Conservation (phyloP, 2,113 vertebrate genomes). For the Balaenoptera acutorostrata region DNA sequence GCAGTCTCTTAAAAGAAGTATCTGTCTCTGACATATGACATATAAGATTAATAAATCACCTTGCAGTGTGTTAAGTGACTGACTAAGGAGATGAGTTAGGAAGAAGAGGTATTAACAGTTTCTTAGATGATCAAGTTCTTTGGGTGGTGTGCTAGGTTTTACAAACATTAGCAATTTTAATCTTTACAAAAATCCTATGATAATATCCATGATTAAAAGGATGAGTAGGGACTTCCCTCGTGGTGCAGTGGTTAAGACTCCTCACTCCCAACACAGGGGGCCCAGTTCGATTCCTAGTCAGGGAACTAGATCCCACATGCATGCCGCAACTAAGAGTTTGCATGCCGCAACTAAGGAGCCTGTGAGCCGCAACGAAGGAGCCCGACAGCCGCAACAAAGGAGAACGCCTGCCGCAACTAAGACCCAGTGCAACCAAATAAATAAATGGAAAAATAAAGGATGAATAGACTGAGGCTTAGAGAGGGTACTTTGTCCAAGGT, state of each 20-base stretch:
- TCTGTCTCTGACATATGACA: neutral
- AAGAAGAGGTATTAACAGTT: neutral
- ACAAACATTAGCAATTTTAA: neutral
- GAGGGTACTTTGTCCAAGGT: neutral
- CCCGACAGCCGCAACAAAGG: too few relatives aligned
- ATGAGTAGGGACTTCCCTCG: neutral
- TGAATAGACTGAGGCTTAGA: neutral
- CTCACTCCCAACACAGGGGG: too few relatives aligned
- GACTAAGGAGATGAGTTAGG: neutral
- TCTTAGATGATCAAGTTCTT: neutral
- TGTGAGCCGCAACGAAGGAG: too few relatives aligned
- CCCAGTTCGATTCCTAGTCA: too few relatives aligned
- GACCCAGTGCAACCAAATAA: too few relatives aligned
- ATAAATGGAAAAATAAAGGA: neutral
- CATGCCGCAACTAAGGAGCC: too few relatives aligned
- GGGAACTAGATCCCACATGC: too few relatives aligned
- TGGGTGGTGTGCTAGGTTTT: neutral
- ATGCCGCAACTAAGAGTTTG: too few relatives aligned
- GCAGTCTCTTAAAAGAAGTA: neutral
- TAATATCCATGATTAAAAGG: neutral
- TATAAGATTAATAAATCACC: neutral
- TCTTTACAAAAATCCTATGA: neutral
- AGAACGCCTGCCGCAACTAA: too few relatives aligned
- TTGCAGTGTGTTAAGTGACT: neutral
- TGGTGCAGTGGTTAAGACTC: too few relatives aligned